These are phyloP conservation scores for Penaeus indicus DNA, from an alignment of 1,140 invertebrate genomes.

Conservation along the genomic window DNA sequence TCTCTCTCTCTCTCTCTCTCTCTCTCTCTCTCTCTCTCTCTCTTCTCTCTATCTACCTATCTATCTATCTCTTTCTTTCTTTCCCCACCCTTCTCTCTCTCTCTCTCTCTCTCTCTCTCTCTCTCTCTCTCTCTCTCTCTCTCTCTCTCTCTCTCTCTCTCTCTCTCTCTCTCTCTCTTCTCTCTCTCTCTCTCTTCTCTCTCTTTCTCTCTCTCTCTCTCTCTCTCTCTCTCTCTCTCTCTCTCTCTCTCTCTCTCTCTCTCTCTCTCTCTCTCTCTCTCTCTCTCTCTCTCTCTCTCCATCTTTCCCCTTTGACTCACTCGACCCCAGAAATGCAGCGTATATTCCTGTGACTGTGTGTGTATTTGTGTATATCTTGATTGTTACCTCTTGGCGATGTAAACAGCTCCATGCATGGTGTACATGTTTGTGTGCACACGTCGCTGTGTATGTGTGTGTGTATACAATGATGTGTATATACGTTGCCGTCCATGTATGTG, in stretches of 20 bases:
- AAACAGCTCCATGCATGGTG: background rate
- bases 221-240: background rate
- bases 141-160: conserved; percentile 30
- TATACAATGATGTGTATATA: no score
- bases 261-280: no score
- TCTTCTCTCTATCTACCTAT: background rate
- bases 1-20: background rate
- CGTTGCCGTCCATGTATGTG: no score
- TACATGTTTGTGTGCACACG: background rate
- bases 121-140: conserved; percentile 35
- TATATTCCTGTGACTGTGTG: background rate
- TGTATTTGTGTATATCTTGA: background rate
- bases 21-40: background rate
- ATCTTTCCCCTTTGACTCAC: background rate
- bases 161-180: background rate
- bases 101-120: conserved; percentile 32
- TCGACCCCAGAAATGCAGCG: background rate
- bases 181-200: background rate
- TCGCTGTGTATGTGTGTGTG: conserved; percentile 1
- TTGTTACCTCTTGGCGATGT: background rate
- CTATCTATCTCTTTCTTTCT: background rate
- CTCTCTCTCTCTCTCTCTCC: background rate
- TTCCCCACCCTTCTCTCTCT: background rate
- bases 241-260: background rate
- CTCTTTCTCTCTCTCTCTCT: background rate